These are phyloP conservation scores for Lepisosteus oculatus DNA, from an alignment of 2,113 vertebrate genomes.

Conservation along the genomic window DNA sequence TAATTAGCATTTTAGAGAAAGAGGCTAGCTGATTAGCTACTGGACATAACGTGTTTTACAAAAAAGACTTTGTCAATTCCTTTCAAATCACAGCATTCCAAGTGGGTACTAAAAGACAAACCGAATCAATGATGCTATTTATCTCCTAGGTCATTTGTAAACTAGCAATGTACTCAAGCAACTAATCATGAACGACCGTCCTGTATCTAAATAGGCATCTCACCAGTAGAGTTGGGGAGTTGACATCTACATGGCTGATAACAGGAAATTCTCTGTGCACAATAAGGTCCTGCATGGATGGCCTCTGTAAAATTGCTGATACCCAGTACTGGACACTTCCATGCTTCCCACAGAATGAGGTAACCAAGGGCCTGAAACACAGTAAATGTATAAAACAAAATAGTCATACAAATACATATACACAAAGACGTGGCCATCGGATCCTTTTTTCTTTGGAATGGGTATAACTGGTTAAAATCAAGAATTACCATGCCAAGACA, in stretches of 20 bases:
- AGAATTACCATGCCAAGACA: too few species aligned
- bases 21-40: too few species aligned
- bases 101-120: too few species aligned
- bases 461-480: too few species aligned
- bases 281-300: slow-evolving; percentile 51
- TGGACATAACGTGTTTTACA: too few species aligned
- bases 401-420: background rate
- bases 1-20: too few species aligned
- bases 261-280: slow-evolving; percentile 70
- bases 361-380: slow-evolving; percentile 67
- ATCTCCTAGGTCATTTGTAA: too few species aligned
- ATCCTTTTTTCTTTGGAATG: too few species aligned
- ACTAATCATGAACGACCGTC: slow-evolving; percentile 3
- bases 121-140: too few species aligned
- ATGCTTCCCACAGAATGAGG: slow-evolving; percentile 74
- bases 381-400: background rate
- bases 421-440: background rate
- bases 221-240: slow-evolving; percentile 70
- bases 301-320: slow-evolving; percentile 64
- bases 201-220: slow-evolving; percentile 33
- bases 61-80: too few species aligned
- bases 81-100: too few species aligned
- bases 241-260: slow-evolving; percentile 70
- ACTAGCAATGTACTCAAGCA: background rate
- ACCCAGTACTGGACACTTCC: slow-evolving; percentile 72